Percentiles rank a stretch among this genome's conserved stretches.
Conservation (phyloP, 2,113 vertebrate genomes). For the Ictalurus punctatus region DNA sequence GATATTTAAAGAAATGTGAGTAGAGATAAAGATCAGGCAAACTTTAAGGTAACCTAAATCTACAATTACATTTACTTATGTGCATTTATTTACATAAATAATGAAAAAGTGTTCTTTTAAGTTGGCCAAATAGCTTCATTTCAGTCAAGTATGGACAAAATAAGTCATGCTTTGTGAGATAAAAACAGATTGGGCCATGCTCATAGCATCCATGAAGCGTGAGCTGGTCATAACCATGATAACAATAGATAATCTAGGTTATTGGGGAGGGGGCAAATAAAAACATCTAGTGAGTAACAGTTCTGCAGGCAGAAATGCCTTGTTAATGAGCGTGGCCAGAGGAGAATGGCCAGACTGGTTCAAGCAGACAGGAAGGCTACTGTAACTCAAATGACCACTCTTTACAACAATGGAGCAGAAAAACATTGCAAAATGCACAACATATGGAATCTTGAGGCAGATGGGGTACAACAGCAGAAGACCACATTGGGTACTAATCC, state of each 20-base stretch:
- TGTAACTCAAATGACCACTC: background rate
- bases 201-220: background rate
- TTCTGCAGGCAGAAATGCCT: background rate
- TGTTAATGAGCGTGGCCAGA: background rate
- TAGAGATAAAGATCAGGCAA: background rate
- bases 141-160: background rate
- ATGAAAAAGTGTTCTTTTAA: background rate
- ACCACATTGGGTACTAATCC: background rate
- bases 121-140: background rate
- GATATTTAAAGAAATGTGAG: background rate
- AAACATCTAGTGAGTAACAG: background rate
- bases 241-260: constrained; percentile 19
- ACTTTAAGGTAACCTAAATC: no score
- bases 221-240: background rate
- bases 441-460: background rate
- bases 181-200: background rate
- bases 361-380: background rate
- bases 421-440: background rate
- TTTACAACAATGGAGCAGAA: background rate
- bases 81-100: background rate
- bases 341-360: background rate
- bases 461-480: background rate
- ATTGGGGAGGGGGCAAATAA: background rate
- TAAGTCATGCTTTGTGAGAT: background rate
- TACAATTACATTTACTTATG: background rate